Conservation (phyloP, 2,797 vertebrate genomes). For the Propithecus perrieri region DNA sequence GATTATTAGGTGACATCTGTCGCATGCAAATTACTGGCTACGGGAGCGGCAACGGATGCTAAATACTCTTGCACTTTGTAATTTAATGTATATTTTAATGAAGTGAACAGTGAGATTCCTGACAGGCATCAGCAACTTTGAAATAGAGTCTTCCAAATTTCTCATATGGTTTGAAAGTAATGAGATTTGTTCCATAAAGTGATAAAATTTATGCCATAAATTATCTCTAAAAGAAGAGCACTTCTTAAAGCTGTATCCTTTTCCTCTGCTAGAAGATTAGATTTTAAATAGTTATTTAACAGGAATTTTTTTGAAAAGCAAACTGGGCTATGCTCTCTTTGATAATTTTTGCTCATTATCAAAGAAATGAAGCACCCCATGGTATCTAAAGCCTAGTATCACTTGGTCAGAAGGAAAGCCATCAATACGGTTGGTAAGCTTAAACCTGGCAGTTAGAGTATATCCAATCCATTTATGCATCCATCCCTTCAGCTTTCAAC, state of each 20-base stretch:
- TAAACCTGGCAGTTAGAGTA: not conserved
- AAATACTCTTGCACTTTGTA: constrained; percentile 47
- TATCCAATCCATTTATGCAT: not conserved
- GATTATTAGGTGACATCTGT: not conserved
- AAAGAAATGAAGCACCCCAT: constrained; percentile 24
- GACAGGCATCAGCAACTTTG: constrained; percentile 78
- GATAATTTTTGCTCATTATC: constrained; percentile 12
- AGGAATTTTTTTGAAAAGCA: not conserved
- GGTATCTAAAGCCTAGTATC: not conserved
- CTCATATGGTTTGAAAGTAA: constrained; percentile 63
- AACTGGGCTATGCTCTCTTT: constrained; percentile 26
- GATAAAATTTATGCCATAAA: constrained; percentile 72
- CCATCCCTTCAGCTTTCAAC: not conserved
- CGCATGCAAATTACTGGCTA: constrained; percentile 14
- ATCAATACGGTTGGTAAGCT: not conserved
- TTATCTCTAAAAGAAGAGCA: constrained; percentile 67
- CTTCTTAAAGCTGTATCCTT: constrained; percentile 34
- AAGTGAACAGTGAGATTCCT: constrained; percentile 68
- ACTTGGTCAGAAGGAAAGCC: not conserved
- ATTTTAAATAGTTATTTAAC: constrained; percentile 65
- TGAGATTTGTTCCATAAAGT: constrained; percentile 65
- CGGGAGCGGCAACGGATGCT: constrained; percentile 10
- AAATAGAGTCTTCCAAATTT: constrained; percentile 69
- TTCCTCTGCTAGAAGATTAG: constrained; percentile 48
- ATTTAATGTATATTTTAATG: constrained; percentile 76